Evolutionary conservation across 1,140 invertebrate species (phyloP).

Genomic region (Trinorchestia longiramus): DNA sequence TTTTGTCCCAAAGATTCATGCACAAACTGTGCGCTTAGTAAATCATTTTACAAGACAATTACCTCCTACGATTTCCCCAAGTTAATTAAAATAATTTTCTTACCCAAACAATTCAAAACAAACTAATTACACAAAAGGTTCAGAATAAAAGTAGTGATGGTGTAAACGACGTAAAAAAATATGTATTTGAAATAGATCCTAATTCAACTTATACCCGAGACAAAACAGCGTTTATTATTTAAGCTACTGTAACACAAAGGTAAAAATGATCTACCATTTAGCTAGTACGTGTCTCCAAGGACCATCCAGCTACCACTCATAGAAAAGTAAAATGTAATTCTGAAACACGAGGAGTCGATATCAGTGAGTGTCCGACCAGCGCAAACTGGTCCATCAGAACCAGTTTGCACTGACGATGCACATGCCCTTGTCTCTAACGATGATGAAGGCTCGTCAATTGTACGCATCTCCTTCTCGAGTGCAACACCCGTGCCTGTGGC

Average conservation of each 20-base stretch:
- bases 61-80: too few species aligned
- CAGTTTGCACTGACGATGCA: not conserved
- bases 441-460: not conserved
- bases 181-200: not conserved
- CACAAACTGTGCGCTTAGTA: not conserved
- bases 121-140: not conserved
- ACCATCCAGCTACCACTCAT: not conserved
- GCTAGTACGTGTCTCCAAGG: not conserved
- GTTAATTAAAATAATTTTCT: too few species aligned
- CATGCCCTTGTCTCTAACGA: not conserved
- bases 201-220: not conserved
- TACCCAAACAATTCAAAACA: not conserved
- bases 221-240: not conserved
- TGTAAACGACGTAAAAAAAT: not conserved
- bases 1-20: not conserved
- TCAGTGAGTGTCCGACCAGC: not conserved
- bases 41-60: not conserved
- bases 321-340: not conserved
- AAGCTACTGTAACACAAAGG: not conserved
- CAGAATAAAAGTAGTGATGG: not conserved
- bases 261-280: not conserved
- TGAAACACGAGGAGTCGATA: not conserved
- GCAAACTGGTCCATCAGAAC: not conserved
- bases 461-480: not conserved
- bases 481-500: not conserved